A percentile compares a stretch with the other conserved stretches of the same genome.
Conservation (phyloP, 2,888 invertebrate species). For the Eurytoma adleriae region DNA sequence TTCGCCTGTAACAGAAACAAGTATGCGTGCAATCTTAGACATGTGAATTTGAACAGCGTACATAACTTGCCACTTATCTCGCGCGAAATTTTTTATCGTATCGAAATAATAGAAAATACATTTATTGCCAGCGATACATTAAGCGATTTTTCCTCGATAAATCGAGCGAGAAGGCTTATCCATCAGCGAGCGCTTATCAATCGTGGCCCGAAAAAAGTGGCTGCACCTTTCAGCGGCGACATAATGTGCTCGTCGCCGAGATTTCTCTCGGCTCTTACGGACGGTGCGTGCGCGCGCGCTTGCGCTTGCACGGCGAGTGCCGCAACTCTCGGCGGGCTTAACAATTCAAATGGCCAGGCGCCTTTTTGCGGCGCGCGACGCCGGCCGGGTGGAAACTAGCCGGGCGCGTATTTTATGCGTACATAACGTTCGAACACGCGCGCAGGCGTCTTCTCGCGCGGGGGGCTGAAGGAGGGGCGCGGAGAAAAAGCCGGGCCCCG, state of each 20-base stretch:
- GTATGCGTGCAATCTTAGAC: no score
- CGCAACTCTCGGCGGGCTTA: constrained; percentile 39
- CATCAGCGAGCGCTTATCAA: constrained; percentile 2
- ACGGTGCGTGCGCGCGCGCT: no score
- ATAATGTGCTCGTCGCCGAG: neutral
- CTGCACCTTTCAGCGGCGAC: constrained; percentile 14
- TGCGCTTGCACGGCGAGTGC: neutral
- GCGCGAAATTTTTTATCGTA: no score
- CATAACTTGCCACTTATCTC: no score
- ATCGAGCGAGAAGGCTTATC: neutral
- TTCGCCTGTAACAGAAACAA: no score
- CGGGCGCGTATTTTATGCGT: constrained; percentile 6
- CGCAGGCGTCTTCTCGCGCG: neutral
- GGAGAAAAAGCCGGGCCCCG: constrained; percentile 60
- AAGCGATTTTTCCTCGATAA: neutral
- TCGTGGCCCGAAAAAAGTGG: constrained; percentile 9
- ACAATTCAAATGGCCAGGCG: constrained; percentile 47
- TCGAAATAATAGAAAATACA: no score
- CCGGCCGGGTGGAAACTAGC: constrained; percentile 11
- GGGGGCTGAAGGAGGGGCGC: constrained; percentile 19
- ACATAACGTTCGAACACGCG: constrained; percentile 11
- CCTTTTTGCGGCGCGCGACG: constrained; percentile 23
- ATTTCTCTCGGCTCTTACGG: constrained; percentile 19
- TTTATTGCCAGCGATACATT: neutral
- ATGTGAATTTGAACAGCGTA: no score